These are phyloP conservation scores for Pantala flavescens DNA, from an alignment of 1,140 invertebrate genomes.

Conservation along the genomic window DNA sequence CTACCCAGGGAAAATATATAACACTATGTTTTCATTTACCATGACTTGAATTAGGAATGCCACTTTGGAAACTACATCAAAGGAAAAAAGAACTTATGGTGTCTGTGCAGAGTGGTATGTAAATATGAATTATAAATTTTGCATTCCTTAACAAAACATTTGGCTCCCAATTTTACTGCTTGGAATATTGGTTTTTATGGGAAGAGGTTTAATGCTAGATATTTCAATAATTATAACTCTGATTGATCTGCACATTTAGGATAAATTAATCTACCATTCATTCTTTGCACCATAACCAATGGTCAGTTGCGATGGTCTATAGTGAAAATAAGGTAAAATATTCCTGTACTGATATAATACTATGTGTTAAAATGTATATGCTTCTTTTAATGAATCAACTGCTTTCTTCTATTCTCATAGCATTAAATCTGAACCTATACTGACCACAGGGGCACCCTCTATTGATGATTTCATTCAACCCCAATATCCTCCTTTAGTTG, in stretches of 20 bases:
- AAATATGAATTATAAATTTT: slow-evolving; percentile 9
- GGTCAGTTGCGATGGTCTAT: too few relatives aligned
- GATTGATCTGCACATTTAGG: too few relatives aligned
- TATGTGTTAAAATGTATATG: too few relatives aligned
- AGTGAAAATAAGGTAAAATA: too few relatives aligned
- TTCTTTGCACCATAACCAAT: too few relatives aligned
- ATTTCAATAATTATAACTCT: neutral
- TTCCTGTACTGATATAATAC: too few relatives aligned
- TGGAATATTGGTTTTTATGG: neutral
- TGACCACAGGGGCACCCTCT: neutral
- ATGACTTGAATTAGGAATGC: slow-evolving; percentile 37
- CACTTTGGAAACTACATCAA: slow-evolving; percentile 44
- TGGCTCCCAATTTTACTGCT: neutral
- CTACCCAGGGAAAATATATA: slow-evolving; percentile 9
- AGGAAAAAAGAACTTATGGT: slow-evolving; percentile 45
- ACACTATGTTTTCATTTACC: slow-evolving; percentile 20
- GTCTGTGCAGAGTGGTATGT: slow-evolving; percentile 47
- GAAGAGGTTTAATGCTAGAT: neutral
- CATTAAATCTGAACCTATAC: neutral
- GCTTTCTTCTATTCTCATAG: neutral
- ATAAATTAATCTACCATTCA: too few relatives aligned
- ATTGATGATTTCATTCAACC: slow-evolving; percentile 13
- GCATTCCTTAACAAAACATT: neutral
- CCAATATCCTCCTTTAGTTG: too few relatives aligned
- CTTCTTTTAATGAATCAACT: too few relatives aligned